Percentiles rank a stretch among this genome's conserved stretches.
Conservation (phyloP, 2,113 vertebrate genomes). For the Festucalex cinctus region DNA sequence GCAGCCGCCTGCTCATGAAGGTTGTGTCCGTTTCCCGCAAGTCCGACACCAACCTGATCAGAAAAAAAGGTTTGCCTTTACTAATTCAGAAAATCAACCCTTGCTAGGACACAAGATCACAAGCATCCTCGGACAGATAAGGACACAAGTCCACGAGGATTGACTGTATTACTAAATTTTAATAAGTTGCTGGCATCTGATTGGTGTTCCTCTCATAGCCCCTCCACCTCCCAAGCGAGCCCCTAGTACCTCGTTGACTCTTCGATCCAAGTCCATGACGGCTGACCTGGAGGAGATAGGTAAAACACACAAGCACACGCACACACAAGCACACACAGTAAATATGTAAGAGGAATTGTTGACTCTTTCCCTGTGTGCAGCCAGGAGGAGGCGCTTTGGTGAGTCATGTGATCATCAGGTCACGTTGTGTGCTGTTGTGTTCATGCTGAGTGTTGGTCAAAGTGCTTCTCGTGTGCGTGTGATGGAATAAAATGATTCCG, state of each 20-base stretch:
- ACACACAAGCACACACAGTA: conserved; percentile 11
- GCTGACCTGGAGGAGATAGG: conserved; percentile 95
- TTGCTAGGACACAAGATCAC: no score
- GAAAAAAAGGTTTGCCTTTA: conserved; percentile 81
- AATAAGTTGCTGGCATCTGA: neutral
- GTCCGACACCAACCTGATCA: conserved; percentile 83
- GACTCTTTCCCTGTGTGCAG: conserved; percentile 59
- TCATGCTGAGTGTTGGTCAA: neutral
- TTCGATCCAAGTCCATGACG: conserved; percentile 98
- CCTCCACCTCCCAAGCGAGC: conserved; percentile 93
- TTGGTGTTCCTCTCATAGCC: conserved; percentile 68
- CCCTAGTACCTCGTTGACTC: conserved; percentile 91
- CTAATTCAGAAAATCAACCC: no score
- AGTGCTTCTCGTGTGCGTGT: neutral
- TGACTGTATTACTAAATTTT: no score
- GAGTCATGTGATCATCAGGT: conserved; percentile 66
- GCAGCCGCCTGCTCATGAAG: conserved; percentile 93
- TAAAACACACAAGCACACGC: conserved; percentile 50
- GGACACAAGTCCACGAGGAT: no score
- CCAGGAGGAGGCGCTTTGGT: conserved; percentile 94
- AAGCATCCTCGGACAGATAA: no score
- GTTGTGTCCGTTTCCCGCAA: conserved; percentile 94
- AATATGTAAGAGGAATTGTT: conserved; percentile 26
- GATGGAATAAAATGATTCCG: neutral
- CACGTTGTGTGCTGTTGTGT: neutral